Evolutionary conservation across 2,113 vertebrate species (phyloP).

Genomic region (Chinchilla lanigera): DNA sequence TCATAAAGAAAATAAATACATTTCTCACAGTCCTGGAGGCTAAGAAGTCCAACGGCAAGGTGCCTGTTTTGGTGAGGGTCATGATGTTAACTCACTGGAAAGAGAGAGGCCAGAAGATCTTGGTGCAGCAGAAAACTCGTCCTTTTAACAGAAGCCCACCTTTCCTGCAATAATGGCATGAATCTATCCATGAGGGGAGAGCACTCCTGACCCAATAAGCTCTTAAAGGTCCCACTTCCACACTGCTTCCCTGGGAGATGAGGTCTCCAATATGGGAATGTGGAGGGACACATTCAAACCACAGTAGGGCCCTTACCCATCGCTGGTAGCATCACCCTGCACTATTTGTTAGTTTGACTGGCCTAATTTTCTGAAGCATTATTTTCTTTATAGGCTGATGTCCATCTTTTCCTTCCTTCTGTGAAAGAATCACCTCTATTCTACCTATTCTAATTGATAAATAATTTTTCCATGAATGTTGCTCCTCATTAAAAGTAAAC

Average conservation of each 20-base stretch:
- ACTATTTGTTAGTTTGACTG: not conserved
- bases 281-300: not conserved
- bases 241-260: not conserved
- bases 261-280: not conserved
- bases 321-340: too few species aligned
- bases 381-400: not conserved
- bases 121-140: not conserved
- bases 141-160: not conserved
- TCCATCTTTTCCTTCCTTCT: not conserved
- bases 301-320: not conserved
- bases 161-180: not conserved
- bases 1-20: too few species aligned
- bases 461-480: not conserved
- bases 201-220: not conserved
- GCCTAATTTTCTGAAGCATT: not conserved
- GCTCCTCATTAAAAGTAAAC: not conserved
- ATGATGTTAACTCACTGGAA: not conserved
- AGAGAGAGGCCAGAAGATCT: not conserved
- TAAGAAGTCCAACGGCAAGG: not conserved
- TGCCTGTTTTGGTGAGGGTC: too few species aligned
- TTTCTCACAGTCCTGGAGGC: too few species aligned
- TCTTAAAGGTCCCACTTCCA: not conserved
- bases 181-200: not conserved
- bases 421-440: not conserved
- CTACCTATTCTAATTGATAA: not conserved